These are phyloP conservation scores for Brienomyrus longianalis DNA, from an alignment of 2,113 vertebrate species.

Conservation along the genomic window DNA sequence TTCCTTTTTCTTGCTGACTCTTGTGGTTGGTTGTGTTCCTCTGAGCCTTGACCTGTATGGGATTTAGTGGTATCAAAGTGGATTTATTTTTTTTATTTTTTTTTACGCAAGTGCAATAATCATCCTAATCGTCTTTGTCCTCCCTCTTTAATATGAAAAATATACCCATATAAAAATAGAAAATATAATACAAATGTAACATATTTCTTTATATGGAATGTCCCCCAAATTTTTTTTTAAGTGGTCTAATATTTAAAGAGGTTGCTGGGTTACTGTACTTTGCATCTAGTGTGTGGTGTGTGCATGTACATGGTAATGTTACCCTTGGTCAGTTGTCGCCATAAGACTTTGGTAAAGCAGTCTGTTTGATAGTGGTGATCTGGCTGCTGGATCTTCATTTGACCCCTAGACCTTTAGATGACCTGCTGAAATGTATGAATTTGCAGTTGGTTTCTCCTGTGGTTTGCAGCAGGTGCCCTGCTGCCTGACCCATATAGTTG, in stretches of 20 bases:
- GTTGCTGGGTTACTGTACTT: neutral
- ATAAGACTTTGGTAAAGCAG: neutral
- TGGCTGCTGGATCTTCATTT: neutral
- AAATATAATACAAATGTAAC: no score
- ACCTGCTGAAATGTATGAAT: neutral
- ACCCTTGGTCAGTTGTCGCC: neutral
- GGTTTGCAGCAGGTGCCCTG: neutral
- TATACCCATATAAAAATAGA: no score
- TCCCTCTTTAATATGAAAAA: no score
- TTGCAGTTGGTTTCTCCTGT: neutral
- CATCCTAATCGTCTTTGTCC: neutral
- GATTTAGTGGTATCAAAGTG: neutral
- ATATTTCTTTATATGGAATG: neutral
- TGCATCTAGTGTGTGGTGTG: neutral
- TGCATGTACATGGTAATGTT: neutral
- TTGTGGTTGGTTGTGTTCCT: neutral
- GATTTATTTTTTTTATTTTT: neutral
- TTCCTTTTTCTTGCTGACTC: neutral
- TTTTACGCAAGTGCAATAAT: neutral
- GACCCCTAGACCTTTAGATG: neutral
- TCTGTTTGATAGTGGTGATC: neutral
- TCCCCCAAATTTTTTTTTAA: neutral
- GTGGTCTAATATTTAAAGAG: neutral
- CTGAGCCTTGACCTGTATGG: neutral
- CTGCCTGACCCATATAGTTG: neutral